Percentiles rank a stretch among this genome's conserved stretches.
These are phyloP conservation scores for Danio albolineatus DNA, from an alignment of 2,797 vertebrate species.

Conservation along the genomic window DNA sequence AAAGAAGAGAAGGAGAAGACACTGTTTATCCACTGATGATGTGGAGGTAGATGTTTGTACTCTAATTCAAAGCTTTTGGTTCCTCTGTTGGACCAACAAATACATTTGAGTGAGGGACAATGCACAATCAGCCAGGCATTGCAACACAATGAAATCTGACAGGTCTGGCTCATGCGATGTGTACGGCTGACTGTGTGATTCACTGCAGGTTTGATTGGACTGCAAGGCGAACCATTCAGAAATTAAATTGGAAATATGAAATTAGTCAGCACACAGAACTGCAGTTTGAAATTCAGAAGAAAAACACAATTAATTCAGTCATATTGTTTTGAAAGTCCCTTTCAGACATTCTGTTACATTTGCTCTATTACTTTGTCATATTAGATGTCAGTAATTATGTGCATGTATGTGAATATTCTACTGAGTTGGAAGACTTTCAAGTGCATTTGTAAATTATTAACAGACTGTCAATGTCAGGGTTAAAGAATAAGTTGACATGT, in stretches of 20 bases:
- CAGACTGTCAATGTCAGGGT: no score
- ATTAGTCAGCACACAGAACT: background rate
- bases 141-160: background rate
- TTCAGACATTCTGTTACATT: no score
- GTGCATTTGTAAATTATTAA: no score
- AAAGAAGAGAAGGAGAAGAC: slow-evolving; percentile 17
- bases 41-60: background rate
- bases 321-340: no score
- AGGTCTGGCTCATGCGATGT: background rate
- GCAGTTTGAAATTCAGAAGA: background rate
- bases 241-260: background rate
- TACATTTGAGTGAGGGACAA: background rate
- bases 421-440: no score
- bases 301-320: background rate
- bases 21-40: slow-evolving; percentile 5
- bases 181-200: background rate
- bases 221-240: background rate
- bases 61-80: background rate
- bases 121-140: background rate
- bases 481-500: no score
- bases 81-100: slow-evolving; percentile 1
- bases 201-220: background rate
- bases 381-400: no score
- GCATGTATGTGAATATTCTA: no score
- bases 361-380: no score